Evolutionary conservation across 2,888 invertebrate genomes (phyloP).

Genomic region (Pachycephus smyrnensis): DNA sequence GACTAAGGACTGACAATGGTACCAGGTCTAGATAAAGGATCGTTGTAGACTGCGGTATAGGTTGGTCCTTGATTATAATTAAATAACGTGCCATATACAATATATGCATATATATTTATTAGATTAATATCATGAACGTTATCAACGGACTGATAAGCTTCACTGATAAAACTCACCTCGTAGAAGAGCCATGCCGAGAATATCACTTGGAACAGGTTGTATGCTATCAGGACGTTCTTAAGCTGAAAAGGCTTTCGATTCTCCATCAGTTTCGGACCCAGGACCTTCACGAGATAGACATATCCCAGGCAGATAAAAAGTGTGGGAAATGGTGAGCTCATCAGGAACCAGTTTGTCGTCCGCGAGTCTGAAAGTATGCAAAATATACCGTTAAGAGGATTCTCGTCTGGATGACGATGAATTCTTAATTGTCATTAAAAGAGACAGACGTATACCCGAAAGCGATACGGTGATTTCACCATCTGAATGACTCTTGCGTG

Average conservation of each 20-base stretch:
- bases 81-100: background rate
- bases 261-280: slow-evolving; percentile 92
- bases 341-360: slow-evolving; percentile 92
- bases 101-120: too few relatives aligned
- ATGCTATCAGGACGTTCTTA: slow-evolving; percentile 80
- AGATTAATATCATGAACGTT: background rate
- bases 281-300: slow-evolving; percentile 89
- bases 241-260: slow-evolving; percentile 90
- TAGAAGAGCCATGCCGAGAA: slow-evolving; percentile 92
- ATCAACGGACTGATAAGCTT: background rate
- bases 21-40: background rate
- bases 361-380: slow-evolving; percentile 76
- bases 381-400: background rate
- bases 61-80: background rate
- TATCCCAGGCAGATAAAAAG: slow-evolving; percentile 89
- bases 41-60: background rate
- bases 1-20: background rate
- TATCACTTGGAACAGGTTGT: slow-evolving; percentile 90
- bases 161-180: slow-evolving; percentile 76
- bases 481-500: background rate
- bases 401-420: background rate
- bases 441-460: background rate
- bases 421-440: background rate
- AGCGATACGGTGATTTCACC: background rate
- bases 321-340: slow-evolving; percentile 94